Percentiles rank a stretch among this genome's conserved stretches.
Conservation (phyloP, 1,140 invertebrate genomes). For the Cryptotermes secundus region DNA sequence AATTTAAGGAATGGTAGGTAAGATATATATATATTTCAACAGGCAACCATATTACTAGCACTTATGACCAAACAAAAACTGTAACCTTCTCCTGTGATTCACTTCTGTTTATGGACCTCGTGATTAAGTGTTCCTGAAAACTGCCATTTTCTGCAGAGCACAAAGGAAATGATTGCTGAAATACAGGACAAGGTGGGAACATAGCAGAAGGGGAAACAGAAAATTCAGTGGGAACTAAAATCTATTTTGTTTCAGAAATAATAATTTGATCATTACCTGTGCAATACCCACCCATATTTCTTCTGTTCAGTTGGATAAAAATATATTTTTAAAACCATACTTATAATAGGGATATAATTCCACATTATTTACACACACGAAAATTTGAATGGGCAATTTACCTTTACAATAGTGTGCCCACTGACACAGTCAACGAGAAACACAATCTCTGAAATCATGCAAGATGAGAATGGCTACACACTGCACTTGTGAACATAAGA, state of each 20-base stretch:
- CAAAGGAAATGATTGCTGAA: background rate
- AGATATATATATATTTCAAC: background rate
- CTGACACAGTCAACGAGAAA: background rate
- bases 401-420: background rate
- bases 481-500: background rate
- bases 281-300: constrained; percentile 12
- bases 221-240: background rate
- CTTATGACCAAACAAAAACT: background rate
- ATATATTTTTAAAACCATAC: background rate
- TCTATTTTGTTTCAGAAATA: background rate
- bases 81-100: background rate
- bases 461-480: background rate
- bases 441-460: background rate
- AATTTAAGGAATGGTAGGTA: background rate
- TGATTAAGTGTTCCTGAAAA: background rate
- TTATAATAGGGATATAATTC: background rate
- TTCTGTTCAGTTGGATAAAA: background rate
- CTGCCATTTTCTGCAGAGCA: background rate
- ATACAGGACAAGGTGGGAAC: background rate
- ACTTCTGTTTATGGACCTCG: background rate
- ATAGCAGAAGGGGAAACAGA: background rate
- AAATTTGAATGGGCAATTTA: constrained; percentile 7
- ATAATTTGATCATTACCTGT: background rate
- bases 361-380: background rate
- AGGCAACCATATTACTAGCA: background rate